A percentile compares a stretch with the other conserved stretches of the same genome.
Evolutionary conservation across 1,140 invertebrate genomes (phyloP).

Genomic region (Camponotus floridanus): DNA sequence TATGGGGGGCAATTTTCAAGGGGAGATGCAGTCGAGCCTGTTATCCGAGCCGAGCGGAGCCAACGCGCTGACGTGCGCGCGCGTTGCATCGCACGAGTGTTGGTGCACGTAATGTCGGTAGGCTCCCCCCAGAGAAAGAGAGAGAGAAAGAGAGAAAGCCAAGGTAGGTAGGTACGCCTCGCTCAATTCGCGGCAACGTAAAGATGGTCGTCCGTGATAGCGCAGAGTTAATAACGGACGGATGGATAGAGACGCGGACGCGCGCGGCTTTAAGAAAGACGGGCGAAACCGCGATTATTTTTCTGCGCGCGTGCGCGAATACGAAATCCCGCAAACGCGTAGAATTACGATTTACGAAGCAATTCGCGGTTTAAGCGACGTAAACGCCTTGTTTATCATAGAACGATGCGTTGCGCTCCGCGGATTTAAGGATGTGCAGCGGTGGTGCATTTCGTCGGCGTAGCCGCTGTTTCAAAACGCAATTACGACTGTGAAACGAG

Average conservation of each 20-base stretch:
- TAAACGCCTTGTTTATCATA: slow-evolving; percentile 63
- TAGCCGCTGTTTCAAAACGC: slow-evolving; percentile 21
- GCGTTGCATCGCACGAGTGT: slow-evolving; percentile 8
- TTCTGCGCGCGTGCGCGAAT: slow-evolving; percentile 41
- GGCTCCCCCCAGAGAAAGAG: not conserved
- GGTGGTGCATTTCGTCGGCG: not conserved
- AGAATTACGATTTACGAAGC: slow-evolving; percentile 59
- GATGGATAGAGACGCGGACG: slow-evolving; percentile 74
- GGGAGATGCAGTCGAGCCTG: slow-evolving; percentile 70
- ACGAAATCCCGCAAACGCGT: slow-evolving; percentile 63
- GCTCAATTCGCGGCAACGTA: slow-evolving; percentile 76
- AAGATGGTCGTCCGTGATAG: slow-evolving; percentile 81
- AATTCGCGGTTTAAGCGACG: slow-evolving; percentile 60
- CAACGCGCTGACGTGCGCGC: slow-evolving; percentile 36
- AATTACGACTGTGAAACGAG: not conserved
- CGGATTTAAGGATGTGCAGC: slow-evolving; percentile 18
- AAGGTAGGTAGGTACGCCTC: slow-evolving; percentile 66
- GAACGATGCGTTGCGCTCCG: not conserved
- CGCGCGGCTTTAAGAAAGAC: slow-evolving; percentile 19
- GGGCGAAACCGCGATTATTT: slow-evolving; percentile 61
- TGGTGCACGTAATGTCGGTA: slow-evolving; percentile 65
- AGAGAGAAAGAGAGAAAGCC: slow-evolving; percentile 20
- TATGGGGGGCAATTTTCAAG: slow-evolving; percentile 77
- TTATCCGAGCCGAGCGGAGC: slow-evolving; percentile 41
- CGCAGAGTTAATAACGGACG: slow-evolving; percentile 79